phyloP scores from a whole-genome alignment of 2,113 vertebrate genomes.

The Chaetura pelagica region DNA sequence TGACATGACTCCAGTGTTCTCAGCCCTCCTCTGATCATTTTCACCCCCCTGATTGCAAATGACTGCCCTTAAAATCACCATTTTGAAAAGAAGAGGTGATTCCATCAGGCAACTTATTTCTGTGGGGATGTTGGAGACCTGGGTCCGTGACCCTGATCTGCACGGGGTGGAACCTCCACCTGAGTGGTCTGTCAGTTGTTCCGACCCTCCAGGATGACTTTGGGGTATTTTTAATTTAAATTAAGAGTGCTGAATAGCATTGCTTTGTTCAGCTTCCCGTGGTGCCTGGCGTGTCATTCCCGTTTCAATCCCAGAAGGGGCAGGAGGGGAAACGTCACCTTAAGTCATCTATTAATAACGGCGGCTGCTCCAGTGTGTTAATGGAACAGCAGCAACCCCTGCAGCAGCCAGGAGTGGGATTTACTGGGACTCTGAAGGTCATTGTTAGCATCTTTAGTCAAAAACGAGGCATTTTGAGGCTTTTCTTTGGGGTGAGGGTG shows the following conservation, averaged over 20 bases:
- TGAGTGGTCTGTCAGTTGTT: background rate
- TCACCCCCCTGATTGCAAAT: background rate
- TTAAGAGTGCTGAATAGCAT: background rate
- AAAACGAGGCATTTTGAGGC: background rate
- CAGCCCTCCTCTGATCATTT: background rate
- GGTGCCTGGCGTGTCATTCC: rapidly evolving
- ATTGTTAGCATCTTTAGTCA: background rate
- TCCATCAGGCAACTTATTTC: background rate
- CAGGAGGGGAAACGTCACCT: rapidly evolving
- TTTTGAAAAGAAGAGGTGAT: background rate
- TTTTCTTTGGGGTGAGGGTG: background rate
- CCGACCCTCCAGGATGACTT: background rate
- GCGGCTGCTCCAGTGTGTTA: background rate
- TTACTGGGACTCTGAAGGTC: background rate
- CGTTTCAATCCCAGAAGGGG: background rate
- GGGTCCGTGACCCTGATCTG: background rate
- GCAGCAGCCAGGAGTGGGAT: background rate
- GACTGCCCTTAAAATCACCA: background rate
- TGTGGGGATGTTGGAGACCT: background rate
- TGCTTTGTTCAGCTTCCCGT: background rate
- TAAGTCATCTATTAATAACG: background rate
- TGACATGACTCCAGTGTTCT: background rate
- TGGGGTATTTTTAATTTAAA: background rate
- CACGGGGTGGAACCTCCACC: background rate
- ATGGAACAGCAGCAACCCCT: background rate